phyloP scores from a whole-genome alignment of 2,113 vertebrate genomes.

The Butorides virescens region DNA sequence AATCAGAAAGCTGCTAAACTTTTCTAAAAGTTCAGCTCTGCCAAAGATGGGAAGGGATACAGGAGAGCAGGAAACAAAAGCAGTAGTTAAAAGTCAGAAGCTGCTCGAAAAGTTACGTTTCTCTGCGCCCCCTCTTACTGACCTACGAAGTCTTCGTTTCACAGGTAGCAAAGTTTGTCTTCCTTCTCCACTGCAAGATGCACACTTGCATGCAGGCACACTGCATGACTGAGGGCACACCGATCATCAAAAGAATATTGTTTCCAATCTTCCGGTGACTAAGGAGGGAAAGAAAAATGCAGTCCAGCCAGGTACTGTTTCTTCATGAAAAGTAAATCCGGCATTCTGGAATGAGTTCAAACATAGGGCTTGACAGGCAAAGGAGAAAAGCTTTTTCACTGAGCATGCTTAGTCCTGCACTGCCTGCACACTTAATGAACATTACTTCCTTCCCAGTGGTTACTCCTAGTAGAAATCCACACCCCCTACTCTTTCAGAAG shows the following conservation, averaged over 20 bases:
- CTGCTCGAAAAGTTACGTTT: conserved; percentile 46
- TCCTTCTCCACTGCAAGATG: conserved; percentile 57
- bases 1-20: neutral
- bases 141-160: conserved; percentile 70
- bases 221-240: conserved; percentile 20
- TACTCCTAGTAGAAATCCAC: conserved; percentile 75
- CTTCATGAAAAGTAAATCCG: conserved; percentile 76
- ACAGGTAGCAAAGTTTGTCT: conserved; percentile 72
- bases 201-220: conserved; percentile 41
- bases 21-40: neutral
- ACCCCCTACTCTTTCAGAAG: conserved; percentile 76
- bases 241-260: conserved; percentile 42
- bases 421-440: conserved; percentile 83
- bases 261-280: conserved; percentile 39
- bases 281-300: conserved; percentile 32
- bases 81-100: neutral
- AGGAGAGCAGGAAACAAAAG: neutral
- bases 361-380: conserved; percentile 82
- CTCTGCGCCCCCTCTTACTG: conserved; percentile 60
- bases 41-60: neutral
- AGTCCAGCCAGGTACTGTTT: conserved; percentile 48
- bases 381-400: conserved; percentile 70
- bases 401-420: conserved; percentile 83
- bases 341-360: conserved; percentile 79
- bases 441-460: conserved; percentile 88